Base-by-base conservation (phyloP, 1,140 invertebrate species). In the Ganaspis sp. region DNA sequence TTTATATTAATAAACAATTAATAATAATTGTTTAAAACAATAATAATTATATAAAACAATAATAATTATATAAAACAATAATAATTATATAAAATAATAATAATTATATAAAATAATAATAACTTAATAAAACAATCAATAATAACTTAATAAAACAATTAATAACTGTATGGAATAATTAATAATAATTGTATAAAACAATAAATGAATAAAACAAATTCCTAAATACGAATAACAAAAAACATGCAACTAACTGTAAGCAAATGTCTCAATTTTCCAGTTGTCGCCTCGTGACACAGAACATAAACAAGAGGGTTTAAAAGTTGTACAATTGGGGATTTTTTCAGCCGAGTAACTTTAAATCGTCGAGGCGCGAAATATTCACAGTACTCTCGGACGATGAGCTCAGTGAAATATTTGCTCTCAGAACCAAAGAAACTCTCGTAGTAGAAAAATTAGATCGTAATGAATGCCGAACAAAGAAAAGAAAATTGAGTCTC, bases 401-500 rank as follows among this genome's bases (percentile, higher is more conserved):
- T 45, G 42, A 45, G 42, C 11, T 40, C 38, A 15, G 15, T 45
- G 42, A 45, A 45, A 45, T 45, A 45, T 45, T 45, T 45, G 42
- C 42, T 45, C 42, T 15, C 15, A n/a, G 45, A n/a, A 34, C 29
- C 29, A 6, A n/a, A n/a, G n/a, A n/a, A n/a, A n/a, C n/a, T n/a
- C n/a, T n/a, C n/a, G n/a, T n/a, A n/a, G n/a, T n/a, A 34, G 29
- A 17, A 17, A 17, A 49, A 49, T 49, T 49, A 17, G n/a, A 26
- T 15, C 11, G 11, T 64, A 64, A 64, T 29, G 21, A 64, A 26
- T 29, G 21, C 8, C 12, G 54, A 64, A 29, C 54, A 29, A 64
- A 64, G 23, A 64, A 64, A 64, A 64, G 21, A 26, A 64, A 29
- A 64, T 64, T 29, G 23, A 64, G 23, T 29, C 53, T 64, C 21